phyloP scores from a whole-genome alignment of 2,113 vertebrate species.

The Genyomyrus donnyi region DNA sequence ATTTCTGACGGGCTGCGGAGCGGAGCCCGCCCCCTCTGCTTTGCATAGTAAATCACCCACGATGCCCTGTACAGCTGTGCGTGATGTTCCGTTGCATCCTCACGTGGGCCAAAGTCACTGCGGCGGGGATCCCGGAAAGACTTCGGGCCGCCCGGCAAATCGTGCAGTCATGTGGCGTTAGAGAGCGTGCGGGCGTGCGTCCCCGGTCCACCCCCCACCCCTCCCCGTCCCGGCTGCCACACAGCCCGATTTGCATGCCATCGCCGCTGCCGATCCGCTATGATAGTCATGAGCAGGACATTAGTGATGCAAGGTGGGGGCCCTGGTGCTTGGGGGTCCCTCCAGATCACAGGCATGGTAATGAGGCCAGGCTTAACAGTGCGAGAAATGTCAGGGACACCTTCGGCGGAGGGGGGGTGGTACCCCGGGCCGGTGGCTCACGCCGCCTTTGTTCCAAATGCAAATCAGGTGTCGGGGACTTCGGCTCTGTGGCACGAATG shows the following conservation, averaged over 20 bases:
- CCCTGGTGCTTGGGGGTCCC: slow-evolving; percentile 62
- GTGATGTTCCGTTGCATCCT: not conserved
- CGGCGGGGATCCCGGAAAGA: not conserved
- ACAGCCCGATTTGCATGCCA: slow-evolving; percentile 11
- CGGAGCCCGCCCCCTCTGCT: not conserved
- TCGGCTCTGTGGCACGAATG: slow-evolving; percentile 29
- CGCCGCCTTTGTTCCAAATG: slow-evolving; percentile 63
- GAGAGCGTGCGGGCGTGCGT: not conserved
- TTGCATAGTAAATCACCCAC: not conserved
- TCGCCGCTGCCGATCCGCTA: not conserved
- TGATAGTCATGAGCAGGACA: slow-evolving; percentile 33
- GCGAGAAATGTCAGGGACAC: slow-evolving; percentile 67
- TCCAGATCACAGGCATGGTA: slow-evolving; percentile 71
- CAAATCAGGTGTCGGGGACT: slow-evolving; percentile 47
- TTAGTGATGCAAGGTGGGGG: slow-evolving; percentile 58
- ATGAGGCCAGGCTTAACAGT: slow-evolving; percentile 67
- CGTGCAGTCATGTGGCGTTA: not conserved
- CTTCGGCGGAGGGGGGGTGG: slow-evolving; percentile 47
- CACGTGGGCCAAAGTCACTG: not conserved
- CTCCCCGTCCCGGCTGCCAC: not conserved
- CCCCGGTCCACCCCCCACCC: not conserved
- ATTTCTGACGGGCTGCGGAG: not conserved
- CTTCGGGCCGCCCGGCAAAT: not conserved
- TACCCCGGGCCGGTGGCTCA: slow-evolving; percentile 55
- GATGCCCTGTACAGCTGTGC: not conserved